Percentiles rank a stretch among this genome's conserved stretches.
These are phyloP conservation scores for Hyposoter didymator DNA, from an alignment of 2,888 invertebrate species.

Conservation along the genomic window DNA sequence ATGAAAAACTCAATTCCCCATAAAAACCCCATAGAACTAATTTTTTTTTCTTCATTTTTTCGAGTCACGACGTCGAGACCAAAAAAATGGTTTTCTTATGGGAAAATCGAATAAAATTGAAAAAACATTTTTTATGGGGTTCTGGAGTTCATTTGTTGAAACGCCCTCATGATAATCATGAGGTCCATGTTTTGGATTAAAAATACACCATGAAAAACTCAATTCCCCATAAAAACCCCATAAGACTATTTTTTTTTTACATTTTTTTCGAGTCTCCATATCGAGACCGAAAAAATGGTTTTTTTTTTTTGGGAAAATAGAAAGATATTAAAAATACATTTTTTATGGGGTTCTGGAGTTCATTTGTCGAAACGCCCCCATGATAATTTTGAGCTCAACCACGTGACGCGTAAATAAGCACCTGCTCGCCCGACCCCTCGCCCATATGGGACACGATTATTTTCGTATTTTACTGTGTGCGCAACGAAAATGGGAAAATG, in stretches of 20 bases:
- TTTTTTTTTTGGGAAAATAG: not conserved
- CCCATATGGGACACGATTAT: slow-evolving; percentile 3
- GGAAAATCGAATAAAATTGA: not conserved
- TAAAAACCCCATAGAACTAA: not conserved
- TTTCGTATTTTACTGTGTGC: slow-evolving; percentile 7
- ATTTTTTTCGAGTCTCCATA: not conserved
- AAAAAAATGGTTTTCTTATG: not conserved
- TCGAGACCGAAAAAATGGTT: not conserved
- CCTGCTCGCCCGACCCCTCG: slow-evolving; percentile 36
- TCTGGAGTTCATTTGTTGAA: slow-evolving; percentile 8
- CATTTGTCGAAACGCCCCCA: slow-evolving; percentile 18
- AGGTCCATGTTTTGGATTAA: not conserved
- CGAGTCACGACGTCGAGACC: not conserved
- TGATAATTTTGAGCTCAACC: slow-evolving; percentile 3
- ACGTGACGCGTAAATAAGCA: slow-evolving; percentile 16
- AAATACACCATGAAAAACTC: no score
- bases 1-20: no score
- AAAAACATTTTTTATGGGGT: not conserved
- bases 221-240: not conserved
- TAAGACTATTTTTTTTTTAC: not conserved
- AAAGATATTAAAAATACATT: not conserved
- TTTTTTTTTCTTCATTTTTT: not conserved
- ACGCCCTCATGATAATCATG: slow-evolving; percentile 16
- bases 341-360: slow-evolving; percentile 4
- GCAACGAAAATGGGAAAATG: slow-evolving; percentile 32